Evolutionary conservation across 2,888 invertebrate species (phyloP).

Genomic region (Aspidiotus rigidus): DNA sequence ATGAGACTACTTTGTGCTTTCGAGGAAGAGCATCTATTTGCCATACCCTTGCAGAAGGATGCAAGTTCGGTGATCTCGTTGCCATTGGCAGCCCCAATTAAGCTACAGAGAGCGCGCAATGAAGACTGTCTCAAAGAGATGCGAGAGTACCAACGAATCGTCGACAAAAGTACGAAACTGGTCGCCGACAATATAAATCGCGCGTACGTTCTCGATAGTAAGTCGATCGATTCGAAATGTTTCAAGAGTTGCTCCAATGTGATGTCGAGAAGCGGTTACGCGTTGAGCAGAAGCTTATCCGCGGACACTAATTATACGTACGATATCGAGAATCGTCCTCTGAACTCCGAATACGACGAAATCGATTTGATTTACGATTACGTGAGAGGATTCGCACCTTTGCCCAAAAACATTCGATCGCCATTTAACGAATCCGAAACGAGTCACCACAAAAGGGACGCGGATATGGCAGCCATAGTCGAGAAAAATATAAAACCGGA

Average conservation of each 20-base stretch:
- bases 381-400: constrained; percentile 82
- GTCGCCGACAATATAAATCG: constrained; percentile 68
- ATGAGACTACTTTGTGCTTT: constrained; percentile 71
- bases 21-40: constrained; percentile 73
- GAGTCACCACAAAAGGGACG: constrained; percentile 18
- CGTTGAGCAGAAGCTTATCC: constrained; percentile 66
- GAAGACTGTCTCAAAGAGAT: constrained; percentile 64
- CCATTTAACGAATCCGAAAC: constrained; percentile 43
- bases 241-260: constrained; percentile 30
- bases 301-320: constrained; percentile 49
- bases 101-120: constrained; percentile 71
- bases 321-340: constrained; percentile 55
- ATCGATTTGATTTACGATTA: constrained; percentile 96
- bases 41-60: constrained; percentile 71
- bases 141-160: constrained; percentile 62
- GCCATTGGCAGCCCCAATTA: constrained; percentile 75
- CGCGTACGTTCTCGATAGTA: constrained; percentile 70
- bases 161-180: constrained; percentile 66
- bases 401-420: constrained; percentile 68
- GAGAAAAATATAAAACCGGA: constrained; percentile 54
- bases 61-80: constrained; percentile 68
- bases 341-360: constrained; percentile 78
- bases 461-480: constrained; percentile 40
- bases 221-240: constrained; percentile 54
- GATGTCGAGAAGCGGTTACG: constrained; percentile 40